A percentile compares a stretch with the other conserved stretches of the same genome.
Conservation (phyloP, 1,140 invertebrate genomes). For the Anagrus nilaparvatae region DNA sequence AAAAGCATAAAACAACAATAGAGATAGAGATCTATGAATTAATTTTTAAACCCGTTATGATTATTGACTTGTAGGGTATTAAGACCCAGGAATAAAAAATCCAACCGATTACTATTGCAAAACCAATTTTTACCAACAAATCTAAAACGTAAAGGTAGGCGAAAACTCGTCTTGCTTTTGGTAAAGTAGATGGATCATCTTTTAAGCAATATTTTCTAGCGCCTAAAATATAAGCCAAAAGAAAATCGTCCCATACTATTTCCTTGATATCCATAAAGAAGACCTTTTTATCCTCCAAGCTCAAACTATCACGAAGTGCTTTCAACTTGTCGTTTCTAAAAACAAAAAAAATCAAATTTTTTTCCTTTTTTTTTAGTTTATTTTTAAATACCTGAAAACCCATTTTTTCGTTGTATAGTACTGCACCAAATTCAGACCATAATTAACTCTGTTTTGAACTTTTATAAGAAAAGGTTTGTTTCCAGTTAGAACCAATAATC, state of each 20-base stretch:
- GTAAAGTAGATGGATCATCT: conserved; percentile 66
- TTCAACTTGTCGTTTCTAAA: conserved; percentile 55
- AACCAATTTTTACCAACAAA: conserved; percentile 20
- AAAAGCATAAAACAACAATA: too few relatives aligned
- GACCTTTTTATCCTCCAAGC: conserved; percentile 45
- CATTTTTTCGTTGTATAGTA: conserved; percentile 82
- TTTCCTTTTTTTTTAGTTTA: neutral
- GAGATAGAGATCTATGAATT: too few relatives aligned
- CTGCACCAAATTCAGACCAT: conserved; percentile 57
- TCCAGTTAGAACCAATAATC: conserved; percentile 52
- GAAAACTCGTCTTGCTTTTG: conserved; percentile 50
- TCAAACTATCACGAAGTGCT: conserved; percentile 49
- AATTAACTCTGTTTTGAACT: conserved; percentile 53
- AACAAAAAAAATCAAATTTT: conserved; percentile 12
- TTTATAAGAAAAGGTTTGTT: conserved; percentile 66
- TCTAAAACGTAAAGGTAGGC: conserved; percentile 28
- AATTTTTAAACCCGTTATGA: too few relatives aligned
- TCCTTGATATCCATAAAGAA: conserved; percentile 49
- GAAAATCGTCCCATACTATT: conserved; percentile 58
- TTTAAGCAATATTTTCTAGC: conserved; percentile 63
- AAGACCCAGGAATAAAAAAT: conserved; percentile 28
- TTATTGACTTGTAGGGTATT: conserved; percentile 16
- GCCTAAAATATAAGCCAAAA: conserved; percentile 62
- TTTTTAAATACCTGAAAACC: conserved; percentile 52
- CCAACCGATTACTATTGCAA: conserved; percentile 23